Conservation (phyloP, 2,797 vertebrate species). For the Phrynocephalus forsythii region DNA sequence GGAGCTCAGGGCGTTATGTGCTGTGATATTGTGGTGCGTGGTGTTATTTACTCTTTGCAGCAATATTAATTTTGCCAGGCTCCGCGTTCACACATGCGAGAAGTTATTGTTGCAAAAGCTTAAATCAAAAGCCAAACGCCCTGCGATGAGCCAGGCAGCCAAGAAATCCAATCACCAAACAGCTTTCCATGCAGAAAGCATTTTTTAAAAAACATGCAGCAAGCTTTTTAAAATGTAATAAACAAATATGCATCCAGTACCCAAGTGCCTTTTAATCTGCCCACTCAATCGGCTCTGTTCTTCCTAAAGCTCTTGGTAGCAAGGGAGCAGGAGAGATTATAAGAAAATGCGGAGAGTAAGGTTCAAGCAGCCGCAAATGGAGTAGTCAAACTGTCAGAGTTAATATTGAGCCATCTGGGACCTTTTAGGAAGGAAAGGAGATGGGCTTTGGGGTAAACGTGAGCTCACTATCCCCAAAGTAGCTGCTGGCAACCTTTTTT, state of each 20-base stretch:
- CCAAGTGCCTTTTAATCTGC: slow-evolving; percentile 11
- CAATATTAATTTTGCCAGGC: not conserved
- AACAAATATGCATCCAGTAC: slow-evolving; percentile 3
- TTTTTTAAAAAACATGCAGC: not conserved
- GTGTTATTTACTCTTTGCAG: not conserved
- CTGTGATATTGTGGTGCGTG: not conserved
- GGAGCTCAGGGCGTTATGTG: not conserved
- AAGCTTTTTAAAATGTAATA: slow-evolving; percentile 17
- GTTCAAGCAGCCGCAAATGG: too few species aligned
- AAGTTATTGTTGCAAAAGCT: slow-evolving; percentile 17
- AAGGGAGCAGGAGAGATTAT: not conserved
- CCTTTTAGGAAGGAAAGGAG: not conserved
- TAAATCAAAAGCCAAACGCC: slow-evolving; percentile 6
- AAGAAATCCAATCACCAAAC: not conserved
- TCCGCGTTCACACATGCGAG: not conserved
- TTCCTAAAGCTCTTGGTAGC: not conserved
- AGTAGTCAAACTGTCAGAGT: not conserved
- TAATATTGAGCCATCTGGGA: not conserved
- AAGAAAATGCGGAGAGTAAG: not conserved
- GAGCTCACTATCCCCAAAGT: not conserved
- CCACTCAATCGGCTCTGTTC: slow-evolving; percentile 2
- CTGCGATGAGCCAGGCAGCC: not conserved
- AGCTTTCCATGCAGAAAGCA: slow-evolving; percentile 14
- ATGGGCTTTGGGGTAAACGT: not conserved
- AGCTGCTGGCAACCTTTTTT: not conserved